Evolutionary conservation across 2,797 vertebrate genomes (phyloP).

Genomic region (Heteromormyrus szaboi): DNA sequence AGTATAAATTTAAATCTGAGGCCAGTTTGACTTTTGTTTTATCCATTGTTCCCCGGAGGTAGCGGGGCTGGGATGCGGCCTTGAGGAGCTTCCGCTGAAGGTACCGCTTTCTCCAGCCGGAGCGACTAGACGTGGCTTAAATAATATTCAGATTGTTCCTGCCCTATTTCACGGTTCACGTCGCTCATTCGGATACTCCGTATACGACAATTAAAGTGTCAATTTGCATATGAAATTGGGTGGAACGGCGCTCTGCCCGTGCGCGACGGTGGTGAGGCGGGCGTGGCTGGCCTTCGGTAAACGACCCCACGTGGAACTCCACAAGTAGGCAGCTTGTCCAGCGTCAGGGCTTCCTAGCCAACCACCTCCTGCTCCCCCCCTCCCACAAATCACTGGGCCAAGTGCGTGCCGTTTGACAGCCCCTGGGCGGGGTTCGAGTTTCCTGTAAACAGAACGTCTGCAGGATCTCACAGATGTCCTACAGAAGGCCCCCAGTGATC

Average conservation of each 20-base stretch:
- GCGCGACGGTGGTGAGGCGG: not conserved
- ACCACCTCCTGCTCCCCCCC: not conserved
- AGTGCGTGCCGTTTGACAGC: not conserved
- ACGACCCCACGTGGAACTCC: not conserved
- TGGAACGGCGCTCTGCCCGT: conserved; percentile 10
- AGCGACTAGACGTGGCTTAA: not conserved
- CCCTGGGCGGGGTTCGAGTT: not conserved
- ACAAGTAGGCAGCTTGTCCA: not conserved
- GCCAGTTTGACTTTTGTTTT: not conserved
- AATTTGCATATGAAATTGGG: conserved; percentile 20
- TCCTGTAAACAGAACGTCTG: not conserved
- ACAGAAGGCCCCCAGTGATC: not conserved
- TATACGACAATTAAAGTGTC: conserved; percentile 16
- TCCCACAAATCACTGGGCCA: not conserved
- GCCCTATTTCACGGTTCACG: conserved; percentile 21
- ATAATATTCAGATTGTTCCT: conserved; percentile 12
- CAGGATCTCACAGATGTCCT: not conserved
- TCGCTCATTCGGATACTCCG: not conserved
- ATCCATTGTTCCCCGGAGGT: not conserved
- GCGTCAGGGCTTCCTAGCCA: not conserved
- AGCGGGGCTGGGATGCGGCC: not conserved
- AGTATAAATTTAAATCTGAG: not conserved
- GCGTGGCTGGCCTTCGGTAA: not conserved
- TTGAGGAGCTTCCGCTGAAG: not conserved
- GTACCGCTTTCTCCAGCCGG: not conserved